Conservation (phyloP, 2,888 invertebrate species). For the Encarsia formosa region DNA sequence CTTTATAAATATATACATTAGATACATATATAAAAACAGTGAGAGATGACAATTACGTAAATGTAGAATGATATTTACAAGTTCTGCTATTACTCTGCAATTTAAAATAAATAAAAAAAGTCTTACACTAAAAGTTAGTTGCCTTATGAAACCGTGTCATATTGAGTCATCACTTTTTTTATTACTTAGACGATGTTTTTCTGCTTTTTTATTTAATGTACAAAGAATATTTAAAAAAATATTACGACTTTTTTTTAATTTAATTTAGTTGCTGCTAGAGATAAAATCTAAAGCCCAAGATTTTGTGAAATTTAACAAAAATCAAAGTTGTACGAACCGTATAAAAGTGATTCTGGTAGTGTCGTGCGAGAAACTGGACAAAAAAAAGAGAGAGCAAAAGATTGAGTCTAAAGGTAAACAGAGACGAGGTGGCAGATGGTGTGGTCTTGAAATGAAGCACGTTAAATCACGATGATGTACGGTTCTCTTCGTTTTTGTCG, state of each 20-base stretch:
- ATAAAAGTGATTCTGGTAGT: too few species aligned
- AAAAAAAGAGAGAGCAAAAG: constrained; percentile 27
- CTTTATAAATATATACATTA: constrained; percentile 49
- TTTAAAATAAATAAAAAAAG: constrained; percentile 23
- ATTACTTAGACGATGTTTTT: too few species aligned
- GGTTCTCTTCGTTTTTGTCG: too few species aligned
- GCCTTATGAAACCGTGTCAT: constrained; percentile 40
- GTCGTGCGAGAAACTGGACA: neutral
- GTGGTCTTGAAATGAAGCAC: constrained; percentile 40
- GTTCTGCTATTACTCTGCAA: constrained; percentile 24
- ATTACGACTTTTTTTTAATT: too few species aligned
- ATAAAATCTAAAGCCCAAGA: too few species aligned
- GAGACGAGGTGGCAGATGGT: constrained; percentile 40
- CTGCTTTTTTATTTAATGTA: too few species aligned
- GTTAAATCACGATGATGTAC: constrained; percentile 27
- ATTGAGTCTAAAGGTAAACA: constrained; percentile 18
- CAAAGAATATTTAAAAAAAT: too few species aligned
- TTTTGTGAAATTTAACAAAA: too few species aligned
- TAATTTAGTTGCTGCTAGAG: too few species aligned
- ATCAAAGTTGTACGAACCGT: too few species aligned
- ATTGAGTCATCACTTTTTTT: constrained; percentile 1
- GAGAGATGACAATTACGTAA: constrained; percentile 12
- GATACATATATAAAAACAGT: constrained; percentile 44
- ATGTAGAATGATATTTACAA: constrained; percentile 13
- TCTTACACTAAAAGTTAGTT: constrained; percentile 40